Base-by-base conservation (phyloP, 2,888 invertebrate species). In the Trissonchulus latispiculum region DNA sequence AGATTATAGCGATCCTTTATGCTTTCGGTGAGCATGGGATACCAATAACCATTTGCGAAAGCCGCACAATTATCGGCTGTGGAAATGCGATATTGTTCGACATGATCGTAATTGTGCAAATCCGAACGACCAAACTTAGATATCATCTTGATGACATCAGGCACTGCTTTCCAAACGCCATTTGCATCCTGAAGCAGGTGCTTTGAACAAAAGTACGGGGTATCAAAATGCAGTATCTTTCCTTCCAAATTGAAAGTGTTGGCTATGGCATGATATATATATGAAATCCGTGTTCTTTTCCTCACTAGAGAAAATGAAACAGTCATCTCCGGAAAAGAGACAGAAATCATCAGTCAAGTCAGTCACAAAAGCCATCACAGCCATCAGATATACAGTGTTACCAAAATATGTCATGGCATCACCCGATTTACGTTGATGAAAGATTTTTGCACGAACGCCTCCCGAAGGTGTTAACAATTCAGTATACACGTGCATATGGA, bases 371-470 rank as follows among this genome's bases (percentile, higher is more conserved):
- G 68, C 68, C 2, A 67, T 3, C 68, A 67, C 68, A 18, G 68
- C 68, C 33, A 67, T 67, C 8, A 67, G 33, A 33, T 32, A 67
- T 15, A 67, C 2, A 32, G 68, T 67, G n/a, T 67, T 67, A 67
- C 33, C 68, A 28, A 67, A n/a, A 32, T 32, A 67, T 18, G 68
- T 67, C 68, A 67, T 67, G 33, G 68, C 32, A 67, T 67, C 68
- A 31, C 68, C 68, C 29, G 32, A 32, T 33, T 67, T 67, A 18
- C 68, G 68, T 32, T 67, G 68, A n/a, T 31, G 33, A 18, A 32
- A 2, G 3, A 67, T 35, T 2, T 67, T n/a, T 15, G 28, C 68
- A 15, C 3, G n/a, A 32, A 67, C 18, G 29, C 68, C 68, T 2
- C 23, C 68, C 15, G 33, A 67, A 2, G 68, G 68, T 29, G 33